Evolutionary conservation across 2,797 vertebrate genomes (phyloP).

Genomic region (Pyrrhura leucotis): DNA sequence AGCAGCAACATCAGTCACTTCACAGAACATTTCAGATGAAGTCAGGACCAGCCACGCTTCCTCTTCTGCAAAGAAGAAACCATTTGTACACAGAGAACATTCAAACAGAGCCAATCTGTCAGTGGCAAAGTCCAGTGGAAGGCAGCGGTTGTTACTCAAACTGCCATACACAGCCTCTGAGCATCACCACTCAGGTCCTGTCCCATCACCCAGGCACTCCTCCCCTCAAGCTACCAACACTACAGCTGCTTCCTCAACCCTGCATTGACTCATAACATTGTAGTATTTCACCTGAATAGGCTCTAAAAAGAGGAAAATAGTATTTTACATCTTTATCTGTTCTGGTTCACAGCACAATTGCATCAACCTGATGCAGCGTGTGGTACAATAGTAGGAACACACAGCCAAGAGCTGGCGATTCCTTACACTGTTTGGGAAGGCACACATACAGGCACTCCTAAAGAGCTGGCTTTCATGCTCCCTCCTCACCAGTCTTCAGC

Average conservation of each 20-base stretch:
- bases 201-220: background rate
- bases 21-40: background rate
- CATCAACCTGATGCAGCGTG: background rate
- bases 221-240: background rate
- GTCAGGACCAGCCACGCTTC: background rate
- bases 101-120: background rate
- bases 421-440: background rate
- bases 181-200: background rate
- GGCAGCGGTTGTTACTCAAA: background rate
- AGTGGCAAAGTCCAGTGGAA: background rate
- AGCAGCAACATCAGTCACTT: background rate
- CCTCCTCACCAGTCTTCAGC: background rate
- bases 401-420: background rate
- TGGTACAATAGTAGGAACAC: accelerated
- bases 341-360: background rate
- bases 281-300: background rate
- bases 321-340: background rate
- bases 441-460: background rate
- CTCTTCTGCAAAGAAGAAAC: background rate
- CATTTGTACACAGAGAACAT: background rate
- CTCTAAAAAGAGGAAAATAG: background rate
- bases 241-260: background rate
- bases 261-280: accelerated
- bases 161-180: background rate
- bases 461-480: background rate